Evolutionary conservation across 2,888 invertebrate genomes (phyloP).

Genomic region (Cephus rjabovi): DNA sequence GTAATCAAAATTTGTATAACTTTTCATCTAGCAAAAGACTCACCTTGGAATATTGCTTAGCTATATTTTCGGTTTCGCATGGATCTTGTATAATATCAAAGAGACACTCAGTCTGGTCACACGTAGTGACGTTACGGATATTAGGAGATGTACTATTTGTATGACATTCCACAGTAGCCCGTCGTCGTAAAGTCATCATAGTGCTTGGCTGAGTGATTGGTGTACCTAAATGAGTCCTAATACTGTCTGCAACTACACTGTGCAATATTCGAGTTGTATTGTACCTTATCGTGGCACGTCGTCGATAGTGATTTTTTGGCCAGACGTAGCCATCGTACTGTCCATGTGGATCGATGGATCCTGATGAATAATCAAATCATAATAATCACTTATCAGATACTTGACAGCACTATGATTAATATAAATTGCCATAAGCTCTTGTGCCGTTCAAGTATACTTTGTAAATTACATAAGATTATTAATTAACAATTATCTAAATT

Average conservation of each 20-base stretch:
- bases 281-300: neutral
- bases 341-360: neutral
- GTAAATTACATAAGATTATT: neutral
- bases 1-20: neutral
- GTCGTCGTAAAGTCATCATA: conserved; percentile 49
- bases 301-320: neutral
- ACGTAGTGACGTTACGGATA: conserved; percentile 43
- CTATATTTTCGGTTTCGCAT: conserved; percentile 79
- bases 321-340: neutral
- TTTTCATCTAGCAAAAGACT: conserved; percentile 23
- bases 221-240: conserved; percentile 54
- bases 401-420: neutral
- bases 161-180: conserved; percentile 52
- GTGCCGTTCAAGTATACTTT: neutral
- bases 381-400: neutral
- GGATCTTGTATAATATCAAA: conserved; percentile 85
- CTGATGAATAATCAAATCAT: neutral
- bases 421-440: neutral
- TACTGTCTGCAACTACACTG: conserved; percentile 48
- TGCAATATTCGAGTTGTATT: neutral
- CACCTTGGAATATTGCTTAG: conserved; percentile 57
- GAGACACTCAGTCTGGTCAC: conserved; percentile 72
- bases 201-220: conserved; percentile 59
- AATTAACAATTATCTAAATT: neutral
- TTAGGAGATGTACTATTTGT: conserved; percentile 36